Percentiles rank a stretch among this genome's conserved stretches.
These are phyloP conservation scores for Pterocles burchelli DNA, from an alignment of 2,113 vertebrate species.

Conservation along the genomic window DNA sequence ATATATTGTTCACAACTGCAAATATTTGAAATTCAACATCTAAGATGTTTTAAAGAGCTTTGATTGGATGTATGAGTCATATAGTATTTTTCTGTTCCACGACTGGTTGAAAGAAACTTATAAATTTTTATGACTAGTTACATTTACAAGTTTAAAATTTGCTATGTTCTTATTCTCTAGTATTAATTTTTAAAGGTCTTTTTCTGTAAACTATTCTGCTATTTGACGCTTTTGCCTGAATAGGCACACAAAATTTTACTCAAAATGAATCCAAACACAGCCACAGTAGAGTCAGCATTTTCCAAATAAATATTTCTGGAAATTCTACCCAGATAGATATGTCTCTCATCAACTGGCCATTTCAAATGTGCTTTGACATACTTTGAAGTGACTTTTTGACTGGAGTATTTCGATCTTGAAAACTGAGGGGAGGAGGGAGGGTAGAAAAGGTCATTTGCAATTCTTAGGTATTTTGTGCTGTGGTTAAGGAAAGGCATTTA, in stretches of 20 bases:
- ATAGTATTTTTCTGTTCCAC: neutral
- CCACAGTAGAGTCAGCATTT: neutral
- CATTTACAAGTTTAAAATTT: neutral
- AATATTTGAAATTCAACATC: constrained; percentile 37
- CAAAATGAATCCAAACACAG: neutral
- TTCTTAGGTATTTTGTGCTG: neutral
- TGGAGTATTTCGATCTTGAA: neutral
- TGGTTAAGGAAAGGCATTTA: neutral
- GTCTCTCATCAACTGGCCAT: neutral
- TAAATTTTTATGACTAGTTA: neutral
- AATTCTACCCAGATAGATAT: neutral
- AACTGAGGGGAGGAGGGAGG: neutral
- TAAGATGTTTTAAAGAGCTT: constrained; percentile 24
- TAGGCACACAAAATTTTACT: neutral
- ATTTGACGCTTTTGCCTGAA: neutral
- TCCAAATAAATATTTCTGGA: neutral
- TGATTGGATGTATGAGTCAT: constrained; percentile 30
- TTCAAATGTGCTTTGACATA: neutral
- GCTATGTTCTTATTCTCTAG: neutral
- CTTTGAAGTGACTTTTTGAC: neutral
- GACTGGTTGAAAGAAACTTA: constrained; percentile 5
- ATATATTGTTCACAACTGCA: constrained; percentile 5
- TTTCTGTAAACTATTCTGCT: neutral
- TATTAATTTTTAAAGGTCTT: neutral
- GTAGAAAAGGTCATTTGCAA: neutral